Percentiles rank a stretch among this genome's conserved stretches.
Evolutionary conservation across 2,113 vertebrate species (phyloP).

Genomic region (Melozone crissalis): DNA sequence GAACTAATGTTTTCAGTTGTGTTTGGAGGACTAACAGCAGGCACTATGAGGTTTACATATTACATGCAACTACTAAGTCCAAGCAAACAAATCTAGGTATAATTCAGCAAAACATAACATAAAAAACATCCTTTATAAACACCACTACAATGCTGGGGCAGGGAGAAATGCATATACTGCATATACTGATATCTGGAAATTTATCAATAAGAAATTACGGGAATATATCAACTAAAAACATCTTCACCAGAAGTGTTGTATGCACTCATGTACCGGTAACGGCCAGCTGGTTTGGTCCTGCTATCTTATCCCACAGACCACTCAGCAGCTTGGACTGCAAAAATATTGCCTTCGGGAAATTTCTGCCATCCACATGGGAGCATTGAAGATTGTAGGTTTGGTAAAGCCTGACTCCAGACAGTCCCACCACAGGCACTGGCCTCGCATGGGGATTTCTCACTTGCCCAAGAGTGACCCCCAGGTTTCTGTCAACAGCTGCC

Average conservation of each 20-base stretch:
- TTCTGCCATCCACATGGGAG: background rate
- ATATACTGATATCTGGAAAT: background rate
- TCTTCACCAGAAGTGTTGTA: background rate
- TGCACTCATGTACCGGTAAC: background rate
- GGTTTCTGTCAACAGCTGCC: background rate
- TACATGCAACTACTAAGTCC: background rate
- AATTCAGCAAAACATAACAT: background rate
- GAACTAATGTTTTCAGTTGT: conserved; percentile 49
- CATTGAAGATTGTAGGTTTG: background rate
- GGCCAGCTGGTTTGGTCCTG: background rate
- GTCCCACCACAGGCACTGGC: background rate
- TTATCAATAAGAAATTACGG: background rate
- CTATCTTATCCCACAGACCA: background rate
- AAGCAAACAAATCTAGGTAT: conserved; percentile 20
- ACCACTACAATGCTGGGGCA: background rate
- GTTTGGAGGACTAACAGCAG: conserved; percentile 38
- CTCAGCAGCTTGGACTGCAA: background rate
- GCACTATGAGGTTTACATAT: conserved; percentile 1
- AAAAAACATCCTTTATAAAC: background rate
- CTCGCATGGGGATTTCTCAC: background rate
- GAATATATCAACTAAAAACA: background rate
- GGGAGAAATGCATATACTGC: background rate
- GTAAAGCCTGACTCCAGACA: background rate
- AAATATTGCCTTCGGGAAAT: background rate
- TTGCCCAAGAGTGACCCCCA: background rate